phyloP scores from a whole-genome alignment of 2,797 vertebrate genomes.

The Pempheris klunzingeri region DNA sequence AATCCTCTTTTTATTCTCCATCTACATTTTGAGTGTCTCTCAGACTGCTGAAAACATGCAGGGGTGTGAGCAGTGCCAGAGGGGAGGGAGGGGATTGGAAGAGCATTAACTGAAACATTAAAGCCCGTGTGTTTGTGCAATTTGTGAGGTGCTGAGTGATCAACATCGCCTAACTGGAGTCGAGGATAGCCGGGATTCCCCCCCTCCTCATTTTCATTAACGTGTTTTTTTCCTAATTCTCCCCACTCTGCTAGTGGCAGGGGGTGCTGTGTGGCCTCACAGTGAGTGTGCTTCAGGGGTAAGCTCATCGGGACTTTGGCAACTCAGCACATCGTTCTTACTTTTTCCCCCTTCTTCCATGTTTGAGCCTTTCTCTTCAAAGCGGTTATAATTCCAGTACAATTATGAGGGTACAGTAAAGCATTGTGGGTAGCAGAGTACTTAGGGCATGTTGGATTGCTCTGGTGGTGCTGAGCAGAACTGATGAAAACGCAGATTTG shows the following conservation, averaged over 20 bases:
- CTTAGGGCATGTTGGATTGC: slow-evolving; percentile 45
- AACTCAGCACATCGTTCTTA: slow-evolving; percentile 39
- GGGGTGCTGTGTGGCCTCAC: slow-evolving; percentile 46
- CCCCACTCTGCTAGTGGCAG: slow-evolving; percentile 29
- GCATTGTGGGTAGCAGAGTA: slow-evolving; percentile 70
- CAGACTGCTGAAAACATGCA: slow-evolving; percentile 77
- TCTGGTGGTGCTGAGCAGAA: slow-evolving; percentile 39
- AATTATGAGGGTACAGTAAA: slow-evolving; percentile 70
- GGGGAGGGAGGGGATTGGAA: slow-evolving; percentile 28
- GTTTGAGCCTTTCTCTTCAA: slow-evolving; percentile 55
- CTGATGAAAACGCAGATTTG: slow-evolving; percentile 31
- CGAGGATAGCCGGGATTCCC: slow-evolving; percentile 4
- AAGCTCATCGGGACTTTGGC: slow-evolving; percentile 37
- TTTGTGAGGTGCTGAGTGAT: slow-evolving; percentile 78
- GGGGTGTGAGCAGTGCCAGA: slow-evolving; percentile 18
- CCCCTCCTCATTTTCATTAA: slow-evolving; percentile 38
- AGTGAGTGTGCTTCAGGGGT: slow-evolving; percentile 52
- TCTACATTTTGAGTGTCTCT: slow-evolving; percentile 84
- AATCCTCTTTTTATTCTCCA: slow-evolving; percentile 83
- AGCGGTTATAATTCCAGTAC: slow-evolving; percentile 81
- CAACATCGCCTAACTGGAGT: slow-evolving; percentile 74
- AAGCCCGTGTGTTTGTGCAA: slow-evolving; percentile 81
- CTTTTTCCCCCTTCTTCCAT: background rate
- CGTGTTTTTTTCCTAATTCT: slow-evolving; percentile 24
- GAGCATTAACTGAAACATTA: slow-evolving; percentile 85